Conservation (phyloP, 2,113 vertebrate genomes). For the Halcyon malimbica region DNA sequence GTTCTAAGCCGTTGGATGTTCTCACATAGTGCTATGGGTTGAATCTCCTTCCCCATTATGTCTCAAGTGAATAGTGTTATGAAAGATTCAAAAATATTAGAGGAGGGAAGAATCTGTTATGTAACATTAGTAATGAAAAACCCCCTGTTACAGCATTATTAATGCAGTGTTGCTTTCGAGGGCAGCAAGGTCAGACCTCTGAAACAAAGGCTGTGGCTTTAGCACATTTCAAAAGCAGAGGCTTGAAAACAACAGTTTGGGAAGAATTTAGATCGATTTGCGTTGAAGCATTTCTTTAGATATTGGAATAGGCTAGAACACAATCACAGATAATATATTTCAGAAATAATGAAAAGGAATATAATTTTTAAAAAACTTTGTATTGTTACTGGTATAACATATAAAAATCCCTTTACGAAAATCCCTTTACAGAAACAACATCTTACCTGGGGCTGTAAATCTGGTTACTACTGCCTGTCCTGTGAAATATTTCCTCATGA, state of each 20-base stretch:
- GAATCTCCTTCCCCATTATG: neutral
- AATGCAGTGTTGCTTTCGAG: neutral
- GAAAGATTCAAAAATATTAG: neutral
- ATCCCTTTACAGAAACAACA: neutral
- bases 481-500: neutral
- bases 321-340: neutral
- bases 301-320: neutral
- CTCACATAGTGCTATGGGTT: neutral
- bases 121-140: neutral
- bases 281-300: neutral
- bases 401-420: neutral
- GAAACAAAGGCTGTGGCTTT: neutral
- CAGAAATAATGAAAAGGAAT: neutral
- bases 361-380: neutral
- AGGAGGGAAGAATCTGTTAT: neutral
- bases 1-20: neutral
- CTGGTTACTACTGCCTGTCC: neutral
- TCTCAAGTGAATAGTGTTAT: neutral
- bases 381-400: neutral
- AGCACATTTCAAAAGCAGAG: neutral
- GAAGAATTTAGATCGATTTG: neutral
- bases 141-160: neutral
- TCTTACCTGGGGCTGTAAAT: neutral
- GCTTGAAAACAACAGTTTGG: neutral
- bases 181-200: neutral